phyloP scores from a whole-genome alignment of 1,140 invertebrate species.

The Lethrus apterus region DNA sequence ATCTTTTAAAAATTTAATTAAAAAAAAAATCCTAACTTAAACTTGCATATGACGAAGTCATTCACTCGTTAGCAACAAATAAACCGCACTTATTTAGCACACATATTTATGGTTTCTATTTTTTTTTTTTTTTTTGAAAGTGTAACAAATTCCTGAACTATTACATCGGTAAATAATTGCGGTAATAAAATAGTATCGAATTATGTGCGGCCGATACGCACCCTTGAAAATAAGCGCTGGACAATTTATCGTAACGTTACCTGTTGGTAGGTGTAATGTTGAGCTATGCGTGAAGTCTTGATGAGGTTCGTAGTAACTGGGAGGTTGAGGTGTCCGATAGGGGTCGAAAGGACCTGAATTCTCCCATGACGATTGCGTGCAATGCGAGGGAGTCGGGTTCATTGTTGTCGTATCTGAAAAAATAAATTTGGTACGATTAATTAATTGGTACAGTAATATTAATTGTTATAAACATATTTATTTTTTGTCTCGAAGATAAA shows the following conservation, averaged over 20 bases:
- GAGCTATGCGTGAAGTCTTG: slow-evolving; percentile 25
- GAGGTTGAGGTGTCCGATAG: slow-evolving; percentile 30
- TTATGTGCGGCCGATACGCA: slow-evolving; percentile 4
- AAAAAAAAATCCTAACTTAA: no score
- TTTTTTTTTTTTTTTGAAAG: slow-evolving; percentile 8
- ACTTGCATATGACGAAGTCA: no score
- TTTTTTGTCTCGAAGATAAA: no score
- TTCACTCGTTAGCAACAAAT: neutral
- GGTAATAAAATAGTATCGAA: slow-evolving; percentile 5
- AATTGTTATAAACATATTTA: no score
- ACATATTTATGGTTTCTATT: slow-evolving; percentile 1
- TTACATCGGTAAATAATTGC: slow-evolving; percentile 5
- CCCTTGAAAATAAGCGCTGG: neutral
- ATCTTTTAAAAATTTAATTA: no score
- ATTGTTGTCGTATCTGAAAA: slow-evolving; percentile 26
- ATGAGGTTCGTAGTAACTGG: slow-evolving; percentile 30
- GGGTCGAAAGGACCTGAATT: slow-evolving; percentile 26
- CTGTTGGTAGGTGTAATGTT: slow-evolving; percentile 29
- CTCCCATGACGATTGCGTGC: slow-evolving; percentile 26
- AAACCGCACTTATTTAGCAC: slow-evolving; percentile 10
- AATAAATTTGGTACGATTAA: no score
- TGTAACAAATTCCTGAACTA: slow-evolving; percentile 5
- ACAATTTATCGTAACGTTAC: slow-evolving; percentile 17
- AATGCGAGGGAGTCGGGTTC: slow-evolving; percentile 21
- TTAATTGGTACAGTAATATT: no score